Percentiles rank a stretch among this genome's conserved stretches.
Conservation (phyloP, 2,888 invertebrate genomes). For the Protodeltote pygarga region DNA sequence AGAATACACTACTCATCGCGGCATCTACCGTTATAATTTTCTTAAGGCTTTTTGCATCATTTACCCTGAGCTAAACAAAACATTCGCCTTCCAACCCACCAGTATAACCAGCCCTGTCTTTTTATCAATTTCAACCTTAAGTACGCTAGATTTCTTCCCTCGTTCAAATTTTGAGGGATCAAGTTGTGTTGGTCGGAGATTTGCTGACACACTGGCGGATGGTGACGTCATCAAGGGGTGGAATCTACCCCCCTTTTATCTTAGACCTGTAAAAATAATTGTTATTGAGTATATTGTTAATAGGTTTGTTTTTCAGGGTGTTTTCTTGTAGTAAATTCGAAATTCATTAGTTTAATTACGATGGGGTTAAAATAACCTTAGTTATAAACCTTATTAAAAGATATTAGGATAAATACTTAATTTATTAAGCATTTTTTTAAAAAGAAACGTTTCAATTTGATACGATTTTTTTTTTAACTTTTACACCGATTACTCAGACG, state of each 20-base stretch:
- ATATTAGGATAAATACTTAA: too few relatives aligned
- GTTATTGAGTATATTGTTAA: constrained; percentile 31
- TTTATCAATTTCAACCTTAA: constrained; percentile 39
- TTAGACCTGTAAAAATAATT: constrained; percentile 48
- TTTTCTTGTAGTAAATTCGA: constrained; percentile 1
- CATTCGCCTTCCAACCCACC: constrained; percentile 43
- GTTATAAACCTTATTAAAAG: too few relatives aligned
- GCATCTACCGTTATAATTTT: constrained; percentile 52
- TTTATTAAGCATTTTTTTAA: too few relatives aligned
- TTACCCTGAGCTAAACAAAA: constrained; percentile 67
- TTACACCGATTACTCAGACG: too few relatives aligned
- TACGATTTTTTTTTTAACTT: too few relatives aligned
- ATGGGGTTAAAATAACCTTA: too few relatives aligned
- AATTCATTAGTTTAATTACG: too few relatives aligned
- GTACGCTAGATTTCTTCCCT: constrained; percentile 9
- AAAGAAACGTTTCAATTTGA: too few relatives aligned
- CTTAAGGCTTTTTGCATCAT: constrained; percentile 72
- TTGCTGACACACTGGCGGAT: constrained; percentile 50
- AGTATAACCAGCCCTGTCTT: constrained; percentile 42
- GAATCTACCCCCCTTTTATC: constrained; percentile 38
- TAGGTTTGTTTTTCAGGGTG: constrained; percentile 35
- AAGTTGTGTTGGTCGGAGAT: constrained; percentile 49
- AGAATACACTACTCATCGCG: constrained; percentile 40
- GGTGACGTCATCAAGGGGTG: constrained; percentile 53
- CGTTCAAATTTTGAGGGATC: constrained; percentile 42